Evolutionary conservation across 2,113 vertebrate genomes (phyloP), one percentile per base, ranked within the genome.

Genomic region (Corythornis madagascariensis): DNA sequence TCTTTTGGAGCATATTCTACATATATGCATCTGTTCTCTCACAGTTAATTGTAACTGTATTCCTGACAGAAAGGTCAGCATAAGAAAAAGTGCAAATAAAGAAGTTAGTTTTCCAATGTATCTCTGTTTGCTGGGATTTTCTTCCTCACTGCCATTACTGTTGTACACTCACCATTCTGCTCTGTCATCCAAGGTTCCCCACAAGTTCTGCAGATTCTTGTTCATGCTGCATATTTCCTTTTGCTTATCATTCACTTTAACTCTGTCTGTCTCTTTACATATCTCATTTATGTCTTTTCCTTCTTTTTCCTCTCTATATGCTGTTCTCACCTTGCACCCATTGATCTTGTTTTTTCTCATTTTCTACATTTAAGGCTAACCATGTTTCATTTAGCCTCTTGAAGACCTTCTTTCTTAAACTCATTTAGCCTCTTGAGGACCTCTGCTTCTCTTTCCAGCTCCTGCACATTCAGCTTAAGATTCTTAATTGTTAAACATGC

Each of bases 401-500:
- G 42, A 88, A 22, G 50, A 93, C 63, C 33, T 91, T 43, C 53
- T 56, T 26, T 29, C 53, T 56, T 66, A 16, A 28, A 47, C 29
- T 79, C 75, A 91, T 64, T 93, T 84, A 83, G 74, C 65, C 48
- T 90, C 61, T 69, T 45, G 48, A 88, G 25, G 47, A 93, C 63
- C 31, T 91, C 43, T 75, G 31, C 47, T 94, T 70, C 70, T 92
- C 50, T 91, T 75, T 17, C 42, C 61, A 88, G 16, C n/a, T 79
- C 71, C 82, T 84, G 73, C 60, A 74, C 24, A 65, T 81, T 66
- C 61, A 88, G 33, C 28, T 86, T 60, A 88, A 88, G 26, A 91
- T 64, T 93, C 33, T 82, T 86, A 91, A 77, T 84, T 86, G 75
- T 64, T 93, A 91, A 86, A 55, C 81, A 88, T 86, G 57, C 31